Evolutionary conservation across 2,888 invertebrate species (phyloP).

Genomic region (Cecidostiba fungosa): DNA sequence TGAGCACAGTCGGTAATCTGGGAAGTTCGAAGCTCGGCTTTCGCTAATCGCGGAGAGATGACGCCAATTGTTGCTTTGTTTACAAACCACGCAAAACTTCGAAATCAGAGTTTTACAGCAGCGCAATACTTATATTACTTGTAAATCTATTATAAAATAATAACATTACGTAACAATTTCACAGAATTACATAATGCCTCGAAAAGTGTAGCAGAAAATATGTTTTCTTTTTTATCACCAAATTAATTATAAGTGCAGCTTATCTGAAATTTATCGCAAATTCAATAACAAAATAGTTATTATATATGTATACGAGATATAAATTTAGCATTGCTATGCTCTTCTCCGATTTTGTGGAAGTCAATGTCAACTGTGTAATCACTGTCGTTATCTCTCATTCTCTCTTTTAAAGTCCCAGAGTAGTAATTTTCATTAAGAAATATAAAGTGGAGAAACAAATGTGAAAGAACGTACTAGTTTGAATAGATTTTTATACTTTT

Average conservation of each 20-base stretch:
- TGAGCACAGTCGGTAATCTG: constrained; percentile 21
- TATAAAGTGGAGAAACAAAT: background rate
- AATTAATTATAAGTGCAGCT: no score
- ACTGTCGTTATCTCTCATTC: background rate
- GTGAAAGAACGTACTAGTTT: background rate
- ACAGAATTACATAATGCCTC: no score
- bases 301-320: background rate
- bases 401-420: background rate
- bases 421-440: background rate
- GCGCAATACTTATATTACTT: no score
- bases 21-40: background rate
- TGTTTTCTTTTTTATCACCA: background rate
- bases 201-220: no score
- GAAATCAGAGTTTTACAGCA: background rate
- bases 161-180: no score
- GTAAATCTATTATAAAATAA: no score
- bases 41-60: constrained; percentile 2
- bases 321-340: background rate
- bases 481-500: no score
- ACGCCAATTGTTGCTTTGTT: constrained; percentile 17
- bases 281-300: no score
- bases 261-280: no score
- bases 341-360: background rate
- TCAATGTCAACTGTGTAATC: constrained; percentile 4
- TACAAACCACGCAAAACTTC: background rate